Conservation (phyloP, 2,797 vertebrate species). For the Mormyrus hasselquistii region DNA sequence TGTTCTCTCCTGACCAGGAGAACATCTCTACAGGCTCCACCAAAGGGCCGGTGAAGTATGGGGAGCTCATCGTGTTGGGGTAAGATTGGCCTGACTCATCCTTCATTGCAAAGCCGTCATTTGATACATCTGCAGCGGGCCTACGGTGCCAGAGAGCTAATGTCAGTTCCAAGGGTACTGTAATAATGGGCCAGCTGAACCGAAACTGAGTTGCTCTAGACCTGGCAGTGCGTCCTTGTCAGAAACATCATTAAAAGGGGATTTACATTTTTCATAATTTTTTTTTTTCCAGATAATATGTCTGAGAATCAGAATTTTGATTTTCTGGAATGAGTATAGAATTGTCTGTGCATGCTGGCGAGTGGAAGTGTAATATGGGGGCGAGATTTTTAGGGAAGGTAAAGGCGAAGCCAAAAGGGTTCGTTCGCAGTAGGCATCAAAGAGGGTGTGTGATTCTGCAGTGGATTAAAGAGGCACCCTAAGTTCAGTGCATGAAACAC, state of each 20-base stretch:
- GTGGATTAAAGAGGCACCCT: not conserved
- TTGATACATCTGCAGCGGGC: not conserved
- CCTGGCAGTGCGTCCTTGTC: not conserved
- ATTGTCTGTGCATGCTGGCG: not conserved
- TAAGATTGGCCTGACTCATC: slow-evolving; percentile 50
- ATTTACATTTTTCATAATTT: not conserved
- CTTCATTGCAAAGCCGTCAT: not conserved
- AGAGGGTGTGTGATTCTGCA: not conserved
- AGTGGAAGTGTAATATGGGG: not conserved
- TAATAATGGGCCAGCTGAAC: not conserved
- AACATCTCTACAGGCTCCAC: slow-evolving; percentile 69
- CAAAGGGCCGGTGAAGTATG: slow-evolving; percentile 83
- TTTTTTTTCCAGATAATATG: not conserved
- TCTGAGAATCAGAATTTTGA: not conserved
- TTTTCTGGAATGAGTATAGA: not conserved
- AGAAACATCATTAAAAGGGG: not conserved
- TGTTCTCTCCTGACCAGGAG: slow-evolving; percentile 86
- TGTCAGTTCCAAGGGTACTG: not conserved
- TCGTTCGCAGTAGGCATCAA: not conserved
- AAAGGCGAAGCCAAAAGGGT: not conserved
- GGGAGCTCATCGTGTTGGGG: slow-evolving; percentile 90
- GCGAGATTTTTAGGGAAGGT: not conserved
- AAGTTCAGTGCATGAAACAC: not conserved
- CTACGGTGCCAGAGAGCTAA: not conserved
- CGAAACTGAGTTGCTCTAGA: not conserved